Base-by-base conservation (phyloP, 2,113 vertebrate species). In the Phrynosoma blainvillii region DNA sequence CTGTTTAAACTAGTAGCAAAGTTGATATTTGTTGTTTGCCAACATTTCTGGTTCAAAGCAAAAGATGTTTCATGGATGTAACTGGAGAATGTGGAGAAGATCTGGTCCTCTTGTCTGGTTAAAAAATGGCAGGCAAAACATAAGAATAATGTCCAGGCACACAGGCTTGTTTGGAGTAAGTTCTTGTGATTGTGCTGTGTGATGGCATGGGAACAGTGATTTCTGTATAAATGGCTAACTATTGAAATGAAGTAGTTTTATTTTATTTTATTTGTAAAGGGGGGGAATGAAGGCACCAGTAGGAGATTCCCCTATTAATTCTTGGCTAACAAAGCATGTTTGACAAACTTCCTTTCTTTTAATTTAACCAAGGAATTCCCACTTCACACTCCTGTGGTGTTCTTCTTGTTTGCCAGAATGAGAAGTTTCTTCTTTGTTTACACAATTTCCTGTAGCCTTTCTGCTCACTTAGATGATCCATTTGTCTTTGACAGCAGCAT, bases 121-220 rank as follows among this genome's bases (percentile, higher is more conserved):
- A 36, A 27, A 89, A 89, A 90, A 3, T 59, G 11, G 4, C 30
- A 32, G 91, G 86, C 87, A 92, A 93, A 11, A 0, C 47, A 32
- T 80, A 84, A 93, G 90, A 90, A n/a, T 5, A 80, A 21, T 68
- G 87, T 91, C 87, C 90, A 47, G 23, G 84, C 82, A 89, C 77
- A 82, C 80, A 1, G 91, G 90, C 81, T 92, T 88, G 89, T 87
- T 93, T 14, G 82, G 91, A 92, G 90, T 85, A 89, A 59, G 74
- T 92, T 93, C 92, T 94, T 94, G 89, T 12, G 73, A n/a, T 25
- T 23, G 36, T n/a, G 40, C 11, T 66, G 70, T 75, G 32, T 21
- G 71, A 21, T 68, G 59, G 8, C 73, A 86, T 77, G 77, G 16
- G 36, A 1, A 89, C 10, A 70, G 89, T 68, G 56, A 40, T 80